These are phyloP conservation scores for Dicranocentrus wangi DNA, from an alignment of 2,888 invertebrate species.

Conservation along the genomic window DNA sequence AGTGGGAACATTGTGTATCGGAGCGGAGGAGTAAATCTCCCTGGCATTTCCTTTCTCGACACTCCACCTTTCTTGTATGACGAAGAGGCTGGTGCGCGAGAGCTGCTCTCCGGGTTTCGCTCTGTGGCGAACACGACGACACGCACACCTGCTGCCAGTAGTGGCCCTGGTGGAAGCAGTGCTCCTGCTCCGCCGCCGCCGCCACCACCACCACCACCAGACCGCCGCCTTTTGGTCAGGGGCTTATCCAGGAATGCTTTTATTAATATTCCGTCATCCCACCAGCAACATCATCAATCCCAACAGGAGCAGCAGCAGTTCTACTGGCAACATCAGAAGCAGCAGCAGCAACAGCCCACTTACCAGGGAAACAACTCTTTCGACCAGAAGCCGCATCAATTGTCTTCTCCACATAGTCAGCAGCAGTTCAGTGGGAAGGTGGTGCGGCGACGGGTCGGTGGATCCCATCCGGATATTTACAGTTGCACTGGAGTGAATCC, in stretches of 20 bases:
- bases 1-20: constrained; percentile 59
- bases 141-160: constrained; percentile 24
- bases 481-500: constrained; percentile 21
- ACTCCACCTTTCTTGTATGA: not conserved
- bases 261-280: constrained; percentile 28
- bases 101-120: not conserved
- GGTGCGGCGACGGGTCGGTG: constrained; percentile 45
- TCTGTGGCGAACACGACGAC: not conserved
- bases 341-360: not conserved
- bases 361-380: not conserved
- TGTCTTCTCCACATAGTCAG: constrained; percentile 17
- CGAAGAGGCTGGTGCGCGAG: constrained; percentile 1
- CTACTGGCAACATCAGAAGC: not conserved
- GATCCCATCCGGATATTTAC: constrained; percentile 59
- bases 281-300: not conserved
- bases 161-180: not conserved
- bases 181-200: constrained; percentile 10
- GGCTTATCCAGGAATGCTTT: constrained; percentile 58
- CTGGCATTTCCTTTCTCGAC: constrained; percentile 54
- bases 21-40: constrained; percentile 21
- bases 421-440: constrained; percentile 23
- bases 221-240: constrained; percentile 49
- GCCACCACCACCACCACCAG: constrained; percentile 42
- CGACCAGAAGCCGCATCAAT: constrained; percentile 28
- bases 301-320: constrained; percentile 17